Base-by-base conservation (phyloP, 1,140 invertebrate species). In the Batillaria attramentaria region DNA sequence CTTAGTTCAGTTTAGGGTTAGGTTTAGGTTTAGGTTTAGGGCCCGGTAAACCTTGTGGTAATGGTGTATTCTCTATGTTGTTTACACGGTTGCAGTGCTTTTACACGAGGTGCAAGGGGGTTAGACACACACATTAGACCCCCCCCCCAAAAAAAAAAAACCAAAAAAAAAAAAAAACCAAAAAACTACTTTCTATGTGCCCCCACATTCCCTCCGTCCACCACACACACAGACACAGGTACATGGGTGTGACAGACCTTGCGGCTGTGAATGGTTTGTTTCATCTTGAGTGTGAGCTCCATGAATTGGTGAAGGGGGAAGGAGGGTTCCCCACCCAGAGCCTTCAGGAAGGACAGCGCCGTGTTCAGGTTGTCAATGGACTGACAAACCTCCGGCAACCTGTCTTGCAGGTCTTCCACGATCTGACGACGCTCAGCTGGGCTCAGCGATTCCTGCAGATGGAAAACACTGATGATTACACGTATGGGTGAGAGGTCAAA, bases 361-460 rank as follows among this genome's bases (percentile, higher is more conserved):
- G 85, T 85, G 75, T 89, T 85, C 4, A 88, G 74, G 70, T 84
- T 84, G 75, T 84, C 83, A 13, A 88, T 77, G 37, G 79, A 79
- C 16, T 84, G 65, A 66, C 81, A 85, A 39, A 88, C 60, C 33
- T 88, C 85, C 57, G 83, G 82, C 16, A 84, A 57, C 35, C 46
- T 41, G 33, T 57, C 57, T 37, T 72, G 50, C 4, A 86, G 62
- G 43, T 88, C 85, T 70, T 78, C 77, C n/a, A 73, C 41, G 35
- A 87, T 87, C 72, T 85, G 80, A 10, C 76, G 43, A 28, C 81
- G 74, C 3, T 84, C 57, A 10, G 57, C 57, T 6, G 57, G 57
- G 31, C 57, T 60, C 57, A 60, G 57, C 20, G 20, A 60, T 28
- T 60, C 57, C 57, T 60, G 57, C 24, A 60, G n/a, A n/a, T n/a